phyloP scores from a whole-genome alignment of 2,888 invertebrate species.

The Congeria kusceri region DNA sequence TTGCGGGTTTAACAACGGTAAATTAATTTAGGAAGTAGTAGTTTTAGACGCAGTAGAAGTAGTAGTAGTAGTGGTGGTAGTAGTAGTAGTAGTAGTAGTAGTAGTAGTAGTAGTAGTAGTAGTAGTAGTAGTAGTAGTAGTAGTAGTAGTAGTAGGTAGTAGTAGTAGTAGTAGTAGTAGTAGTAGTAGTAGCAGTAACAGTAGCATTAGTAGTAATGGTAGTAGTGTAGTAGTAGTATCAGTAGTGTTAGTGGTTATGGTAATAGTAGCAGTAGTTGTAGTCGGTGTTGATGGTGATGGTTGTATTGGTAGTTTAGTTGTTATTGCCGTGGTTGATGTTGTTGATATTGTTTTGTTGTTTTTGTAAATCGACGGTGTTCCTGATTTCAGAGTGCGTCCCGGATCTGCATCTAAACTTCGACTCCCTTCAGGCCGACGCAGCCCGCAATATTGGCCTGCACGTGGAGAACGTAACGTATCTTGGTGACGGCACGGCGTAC shows the following conservation, averaged over 20 bases:
- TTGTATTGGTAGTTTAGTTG: no score
- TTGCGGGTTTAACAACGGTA: no score
- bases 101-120: conserved; percentile 31
- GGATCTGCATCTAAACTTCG: conserved; percentile 48
- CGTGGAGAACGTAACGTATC: conserved; percentile 54
- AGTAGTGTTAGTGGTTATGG: no score
- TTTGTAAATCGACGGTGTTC: not conserved
- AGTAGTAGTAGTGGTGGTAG: conserved; percentile 18
- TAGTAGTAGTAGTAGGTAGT: conserved; percentile 33
- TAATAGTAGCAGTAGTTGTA: no score
- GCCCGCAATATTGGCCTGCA: conserved; percentile 48
- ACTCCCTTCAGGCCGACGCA: conserved; percentile 37
- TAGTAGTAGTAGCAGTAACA: no score
- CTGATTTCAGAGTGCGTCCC: conserved; percentile 46
- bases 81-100: conserved; percentile 28
- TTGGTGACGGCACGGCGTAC: conserved; percentile 59
- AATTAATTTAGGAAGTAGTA: no score
- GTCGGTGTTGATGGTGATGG: no score
- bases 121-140: conserved; percentile 27
- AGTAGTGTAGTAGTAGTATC: no score
- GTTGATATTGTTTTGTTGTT: no score
- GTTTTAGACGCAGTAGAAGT: conserved; percentile 25
- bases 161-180: no score
- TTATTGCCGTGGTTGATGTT: no score
- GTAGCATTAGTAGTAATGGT: no score